A percentile compares a stretch with the other conserved stretches of the same genome.
Conservation (phyloP, 1,140 invertebrate genomes). For the Hyles vespertilio region DNA sequence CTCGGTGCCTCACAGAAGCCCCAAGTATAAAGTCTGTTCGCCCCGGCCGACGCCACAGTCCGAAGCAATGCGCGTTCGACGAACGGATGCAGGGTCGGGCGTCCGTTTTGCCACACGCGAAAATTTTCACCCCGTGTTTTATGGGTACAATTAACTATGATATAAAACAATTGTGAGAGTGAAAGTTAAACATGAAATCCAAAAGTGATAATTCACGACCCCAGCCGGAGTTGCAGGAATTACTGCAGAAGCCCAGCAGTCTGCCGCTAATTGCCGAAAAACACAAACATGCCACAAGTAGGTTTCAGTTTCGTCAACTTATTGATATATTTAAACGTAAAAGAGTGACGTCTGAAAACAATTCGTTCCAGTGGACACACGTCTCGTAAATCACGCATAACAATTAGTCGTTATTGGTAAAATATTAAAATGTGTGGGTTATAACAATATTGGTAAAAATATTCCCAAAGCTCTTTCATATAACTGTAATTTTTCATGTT, state of each 20-base stretch:
- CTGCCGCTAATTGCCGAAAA: slow-evolving; percentile 28
- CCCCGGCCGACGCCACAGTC: slow-evolving; percentile 27
- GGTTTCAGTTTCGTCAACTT: slow-evolving; percentile 32
- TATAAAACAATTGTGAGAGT: slow-evolving; percentile 30
- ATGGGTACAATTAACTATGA: slow-evolving; percentile 8
- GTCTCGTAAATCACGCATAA: slow-evolving; percentile 37
- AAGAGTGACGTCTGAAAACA: slow-evolving; percentile 43
- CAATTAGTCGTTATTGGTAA: slow-evolving; percentile 32
- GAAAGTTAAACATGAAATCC: slow-evolving; percentile 34
- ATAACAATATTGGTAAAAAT: no score
- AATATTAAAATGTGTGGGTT: slow-evolving; percentile 13
- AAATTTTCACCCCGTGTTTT: slow-evolving; percentile 11
- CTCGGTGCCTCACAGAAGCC: slow-evolving; percentile 22
- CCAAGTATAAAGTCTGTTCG: slow-evolving; percentile 31
- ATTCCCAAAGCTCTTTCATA: no score
- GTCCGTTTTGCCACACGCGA: not conserved
- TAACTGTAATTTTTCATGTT: no score
- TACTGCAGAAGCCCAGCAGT: slow-evolving; percentile 48
- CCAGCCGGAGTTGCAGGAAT: slow-evolving; percentile 52
- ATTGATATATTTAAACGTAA: slow-evolving; percentile 18
- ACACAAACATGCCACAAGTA: slow-evolving; percentile 51
- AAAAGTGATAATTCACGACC: slow-evolving; percentile 25
- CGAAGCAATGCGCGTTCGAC: slow-evolving; percentile 37
- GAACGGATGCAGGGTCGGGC: slow-evolving; percentile 19
- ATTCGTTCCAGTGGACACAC: slow-evolving; percentile 43